Conservation (phyloP, 2,113 vertebrate species). For the Dipodomys stephensi region DNA sequence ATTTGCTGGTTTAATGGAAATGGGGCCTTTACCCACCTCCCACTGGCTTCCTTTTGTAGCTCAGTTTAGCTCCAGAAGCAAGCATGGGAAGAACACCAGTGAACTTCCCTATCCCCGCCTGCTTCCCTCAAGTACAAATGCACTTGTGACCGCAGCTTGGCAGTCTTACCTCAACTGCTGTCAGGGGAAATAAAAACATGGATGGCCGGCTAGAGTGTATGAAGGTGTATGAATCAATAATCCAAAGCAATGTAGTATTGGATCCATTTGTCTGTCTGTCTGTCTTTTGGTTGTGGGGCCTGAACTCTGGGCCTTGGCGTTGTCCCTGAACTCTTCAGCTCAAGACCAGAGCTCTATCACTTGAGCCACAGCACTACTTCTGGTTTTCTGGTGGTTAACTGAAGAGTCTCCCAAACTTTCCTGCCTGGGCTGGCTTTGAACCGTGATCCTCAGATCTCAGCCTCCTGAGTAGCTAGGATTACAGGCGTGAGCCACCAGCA, state of each 20-base stretch:
- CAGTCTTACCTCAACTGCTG: background rate
- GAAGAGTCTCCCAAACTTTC: no score
- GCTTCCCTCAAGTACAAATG: background rate
- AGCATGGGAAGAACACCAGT: background rate
- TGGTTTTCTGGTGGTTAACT: no score
- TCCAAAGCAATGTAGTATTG: rapidly evolving
- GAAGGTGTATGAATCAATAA: no score
- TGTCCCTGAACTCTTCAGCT: no score
- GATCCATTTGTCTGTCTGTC: background rate
- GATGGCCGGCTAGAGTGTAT: background rate
- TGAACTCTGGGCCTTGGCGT: no score
- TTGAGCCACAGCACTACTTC: no score
- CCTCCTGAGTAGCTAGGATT: no score
- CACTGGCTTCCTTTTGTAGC: background rate
- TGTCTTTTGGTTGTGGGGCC: no score
- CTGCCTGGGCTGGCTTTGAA: no score
- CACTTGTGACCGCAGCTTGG: background rate
- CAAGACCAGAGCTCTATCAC: no score
- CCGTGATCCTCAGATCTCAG: no score
- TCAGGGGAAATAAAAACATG: background rate
- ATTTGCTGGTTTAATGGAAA: background rate
- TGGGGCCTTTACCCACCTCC: background rate
- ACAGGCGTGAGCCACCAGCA: no score
- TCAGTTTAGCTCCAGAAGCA: background rate
- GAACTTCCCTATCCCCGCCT: background rate